Percentiles rank a stretch among this genome's conserved stretches.
These are phyloP conservation scores for Drosophila pegasa DNA, from an alignment of 2,888 invertebrate species.

Conservation along the genomic window DNA sequence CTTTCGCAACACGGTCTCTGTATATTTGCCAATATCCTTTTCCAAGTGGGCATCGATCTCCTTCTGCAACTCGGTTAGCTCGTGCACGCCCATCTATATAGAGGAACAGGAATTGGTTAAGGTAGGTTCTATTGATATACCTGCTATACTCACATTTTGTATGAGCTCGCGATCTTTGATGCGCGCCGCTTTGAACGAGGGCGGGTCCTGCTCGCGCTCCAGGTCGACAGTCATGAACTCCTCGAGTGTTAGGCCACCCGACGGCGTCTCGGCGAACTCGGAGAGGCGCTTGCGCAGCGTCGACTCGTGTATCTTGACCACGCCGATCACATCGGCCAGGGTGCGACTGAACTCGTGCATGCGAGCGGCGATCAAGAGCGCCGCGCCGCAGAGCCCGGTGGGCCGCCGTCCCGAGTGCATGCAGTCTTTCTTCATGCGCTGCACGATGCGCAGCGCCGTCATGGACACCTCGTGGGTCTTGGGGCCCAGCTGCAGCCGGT, in stretches of 20 bases:
- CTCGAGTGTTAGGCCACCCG: slow-evolving; percentile 96
- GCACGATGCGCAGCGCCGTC: slow-evolving; percentile 96
- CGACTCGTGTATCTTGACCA: slow-evolving; percentile 97
- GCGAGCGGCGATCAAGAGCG: slow-evolving; percentile 96
- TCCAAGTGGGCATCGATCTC: slow-evolving; percentile 94
- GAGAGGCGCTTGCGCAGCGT: slow-evolving; percentile 95
- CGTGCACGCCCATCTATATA: slow-evolving; percentile 86
- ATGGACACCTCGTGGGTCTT: slow-evolving; percentile 97
- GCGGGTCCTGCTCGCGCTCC: slow-evolving; percentile 97
- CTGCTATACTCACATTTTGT: slow-evolving; percentile 87
- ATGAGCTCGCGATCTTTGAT: slow-evolving; percentile 94
- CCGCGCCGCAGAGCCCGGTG: slow-evolving; percentile 99
- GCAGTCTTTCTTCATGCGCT: slow-evolving; percentile 99
- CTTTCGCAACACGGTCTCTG: slow-evolving; percentile 66
- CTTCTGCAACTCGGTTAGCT: slow-evolving; percentile 91
- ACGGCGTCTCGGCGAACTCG: slow-evolving; percentile 98
- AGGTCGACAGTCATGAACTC: slow-evolving; percentile 99
- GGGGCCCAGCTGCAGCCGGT: slow-evolving; percentile 95
- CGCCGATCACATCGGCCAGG: slow-evolving; percentile 94
- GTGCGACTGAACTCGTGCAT: slow-evolving; percentile 96
- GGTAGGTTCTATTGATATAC: too few relatives aligned
- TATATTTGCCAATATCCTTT: slow-evolving; percentile 86
- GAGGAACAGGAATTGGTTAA: not conserved
- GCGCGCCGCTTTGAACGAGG: slow-evolving; percentile 96
- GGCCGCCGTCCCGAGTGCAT: slow-evolving; percentile 98